Conservation (phyloP, 2,113 vertebrate species). For the Haemorhous mexicanus region DNA sequence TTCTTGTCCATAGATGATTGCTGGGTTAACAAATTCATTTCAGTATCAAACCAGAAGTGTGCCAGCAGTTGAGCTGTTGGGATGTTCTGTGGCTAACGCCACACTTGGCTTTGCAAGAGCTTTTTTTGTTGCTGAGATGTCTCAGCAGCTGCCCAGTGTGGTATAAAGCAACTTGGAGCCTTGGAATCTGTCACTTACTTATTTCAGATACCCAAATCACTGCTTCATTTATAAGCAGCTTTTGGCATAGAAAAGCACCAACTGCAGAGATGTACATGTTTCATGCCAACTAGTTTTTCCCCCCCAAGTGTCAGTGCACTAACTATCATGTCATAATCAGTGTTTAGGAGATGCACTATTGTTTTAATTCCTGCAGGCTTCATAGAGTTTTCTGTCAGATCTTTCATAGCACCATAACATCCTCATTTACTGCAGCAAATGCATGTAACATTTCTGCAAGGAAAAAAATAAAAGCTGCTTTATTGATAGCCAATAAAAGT, state of each 20-base stretch:
- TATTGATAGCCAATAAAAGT: neutral
- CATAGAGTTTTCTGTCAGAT: neutral
- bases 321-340: neutral
- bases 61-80: neutral
- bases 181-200: constrained; percentile 23
- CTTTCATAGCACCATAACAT: neutral
- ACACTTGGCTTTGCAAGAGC: neutral
- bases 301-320: neutral
- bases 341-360: neutral
- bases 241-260: constrained; percentile 18
- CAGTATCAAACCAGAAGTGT: neutral
- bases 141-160: neutral
- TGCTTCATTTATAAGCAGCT: constrained; percentile 4
- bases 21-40: neutral
- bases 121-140: neutral
- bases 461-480: neutral
- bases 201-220: neutral
- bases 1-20: neutral
- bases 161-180: neutral
- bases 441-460: neutral
- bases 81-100: neutral
- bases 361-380: neutral
- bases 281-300: neutral
- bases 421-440: neutral
- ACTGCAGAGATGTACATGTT: neutral